phyloP scores from a whole-genome alignment of 2,888 invertebrate species.

The Eristalinus aeneus region DNA sequence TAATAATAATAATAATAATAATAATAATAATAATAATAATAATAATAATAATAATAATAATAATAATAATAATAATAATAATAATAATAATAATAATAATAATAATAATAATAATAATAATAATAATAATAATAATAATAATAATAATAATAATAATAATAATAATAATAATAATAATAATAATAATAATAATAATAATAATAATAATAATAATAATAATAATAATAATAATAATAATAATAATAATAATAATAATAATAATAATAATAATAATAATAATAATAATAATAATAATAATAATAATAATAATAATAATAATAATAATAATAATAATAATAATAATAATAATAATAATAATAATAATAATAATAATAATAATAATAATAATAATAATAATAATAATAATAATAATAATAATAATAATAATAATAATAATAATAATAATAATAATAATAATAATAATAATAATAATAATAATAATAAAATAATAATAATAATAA shows the following conservation, averaged over 20 bases:
- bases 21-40: not conserved
- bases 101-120: conserved; percentile 6
- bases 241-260: conserved; percentile 9
- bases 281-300: conserved; percentile 8
- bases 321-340: conserved; percentile 9
- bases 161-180: conserved; percentile 6
- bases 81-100: conserved; percentile 1
- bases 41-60: conserved; percentile 9
- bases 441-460: no score
- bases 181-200: conserved; percentile 6
- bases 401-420: no score
- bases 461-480: no score
- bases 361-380: not conserved
- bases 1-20: not conserved
- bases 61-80: conserved; percentile 9
- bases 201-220: conserved; percentile 4
- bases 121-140: conserved; percentile 1
- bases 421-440: no score
- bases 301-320: conserved; percentile 9
- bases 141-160: conserved; percentile 3
- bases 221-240: conserved; percentile 9
- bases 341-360: conserved; percentile 9
- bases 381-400: no score
- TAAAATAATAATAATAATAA: not conserved
- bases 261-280: conserved; percentile 9